Base-by-base conservation (phyloP, 1,140 invertebrate species). In the Pseudomyrmex flavicornis region DNA sequence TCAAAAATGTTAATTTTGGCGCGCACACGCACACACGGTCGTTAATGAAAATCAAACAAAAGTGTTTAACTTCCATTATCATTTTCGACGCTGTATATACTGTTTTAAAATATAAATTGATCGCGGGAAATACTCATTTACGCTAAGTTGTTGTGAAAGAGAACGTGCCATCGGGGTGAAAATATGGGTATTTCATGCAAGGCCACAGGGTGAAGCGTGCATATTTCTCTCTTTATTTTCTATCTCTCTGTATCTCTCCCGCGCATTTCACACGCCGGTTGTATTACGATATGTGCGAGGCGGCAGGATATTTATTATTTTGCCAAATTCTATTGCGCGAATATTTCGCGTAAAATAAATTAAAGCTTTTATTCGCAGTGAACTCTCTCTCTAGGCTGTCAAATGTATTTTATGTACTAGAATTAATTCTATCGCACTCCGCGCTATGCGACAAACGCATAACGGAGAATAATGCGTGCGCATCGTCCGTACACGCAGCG, bases 261-360 rank as follows among this genome's bases (percentile, higher is more conserved):
- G 35, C 10, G 15, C 46, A 5, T 8, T 72, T 35, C 5, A 35
- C 62, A 1, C 44, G 44, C 54, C 54, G 44, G 22, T 35, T 35
- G 44, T 54, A 70, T 70, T 26, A 54, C 17, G 44, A 35, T 35
- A 7, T 35, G 26, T 48, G 3, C 13, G 56, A 70, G 26, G 48
- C 15, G 44, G 35, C 35, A 0, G 35, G 35, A 70, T 20, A 79
- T 80, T 80, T 72, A 72, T 80, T 80, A 80, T 72, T 35, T 80
- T 80, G 66, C 68, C 76, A 80, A 80, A 80, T 61, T 72, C 76
- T 80, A 80, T 80, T 80, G 76, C 54, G 54, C 65, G 65, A 70
- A 79, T 59, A 26, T 46, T 69, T 50, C 66, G 48, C 44, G 44
- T 12, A 70, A 79, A 80, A 70, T 80, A 80, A 59, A 80, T 80